These are phyloP conservation scores for Drosophila limbata DNA, from an alignment of 2,888 invertebrate species.

Conservation along the genomic window DNA sequence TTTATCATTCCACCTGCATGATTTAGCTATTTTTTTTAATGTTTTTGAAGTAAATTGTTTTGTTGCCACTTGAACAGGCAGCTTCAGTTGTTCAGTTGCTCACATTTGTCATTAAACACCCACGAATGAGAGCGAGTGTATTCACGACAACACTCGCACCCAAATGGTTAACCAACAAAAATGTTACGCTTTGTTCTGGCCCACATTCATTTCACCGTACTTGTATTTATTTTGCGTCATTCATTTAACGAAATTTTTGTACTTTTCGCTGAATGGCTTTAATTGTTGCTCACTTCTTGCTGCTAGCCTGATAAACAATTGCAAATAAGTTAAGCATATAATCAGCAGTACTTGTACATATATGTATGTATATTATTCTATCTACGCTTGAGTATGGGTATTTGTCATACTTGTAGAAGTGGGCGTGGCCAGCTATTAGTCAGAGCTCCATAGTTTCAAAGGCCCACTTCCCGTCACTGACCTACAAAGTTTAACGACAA, in stretches of 20 bases:
- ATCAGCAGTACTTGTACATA: conserved; percentile 31
- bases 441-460: neutral
- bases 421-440: conserved; percentile 30
- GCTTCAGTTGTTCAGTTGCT: conserved; percentile 3
- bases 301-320: conserved; percentile 49
- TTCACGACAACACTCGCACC: conserved; percentile 9
- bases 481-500: conserved; percentile 34
- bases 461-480: conserved; percentile 47
- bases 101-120: conserved; percentile 11
- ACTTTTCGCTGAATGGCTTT: conserved; percentile 40
- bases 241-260: conserved; percentile 5
- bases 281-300: conserved; percentile 42
- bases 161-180: conserved; percentile 6
- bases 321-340: conserved; percentile 19
- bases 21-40: conserved; percentile 12
- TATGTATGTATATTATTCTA: conserved; percentile 21
- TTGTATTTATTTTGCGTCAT: conserved; percentile 48
- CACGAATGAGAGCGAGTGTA: conserved; percentile 13
- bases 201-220: conserved; percentile 22
- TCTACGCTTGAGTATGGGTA: neutral
- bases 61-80: conserved; percentile 12
- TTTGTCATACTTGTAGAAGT: conserved; percentile 44
- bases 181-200: conserved; percentile 34
- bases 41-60: conserved; percentile 2
- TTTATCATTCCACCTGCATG: conserved; percentile 31